Evolutionary conservation across 1,140 invertebrate species (phyloP), one percentile per base, ranked within the genome.

Genomic region (Hesperophylax magnus): DNA sequence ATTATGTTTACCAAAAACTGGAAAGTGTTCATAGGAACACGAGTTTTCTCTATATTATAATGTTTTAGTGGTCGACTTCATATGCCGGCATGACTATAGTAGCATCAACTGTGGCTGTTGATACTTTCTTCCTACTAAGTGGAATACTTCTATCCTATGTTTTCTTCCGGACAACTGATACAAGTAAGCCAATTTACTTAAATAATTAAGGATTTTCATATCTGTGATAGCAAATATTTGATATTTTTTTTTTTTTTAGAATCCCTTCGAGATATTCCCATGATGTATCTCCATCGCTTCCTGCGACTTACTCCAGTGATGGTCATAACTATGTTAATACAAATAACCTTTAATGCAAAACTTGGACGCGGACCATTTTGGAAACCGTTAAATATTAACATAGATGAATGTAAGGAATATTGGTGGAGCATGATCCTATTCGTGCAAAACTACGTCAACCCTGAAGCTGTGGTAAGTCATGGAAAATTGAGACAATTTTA

Each of bases 301-400:
- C n/a, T 61, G 11, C 72, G 72, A 2, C 72, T 94, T 81, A 93
- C 93, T 0, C 93, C 93, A 0, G 86, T 92, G 3, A 88, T 93
- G 54, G 92, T 91, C 22, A 86, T 91, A 0, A 86, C 91, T 0
- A 85, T 93, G 3, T 86, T 93, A 17, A 86, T 93, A 2, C 90
- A 91, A 80, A 89, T 91, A n/a, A 90, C 91, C 1, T 82, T 92
- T 3, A 87, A 91, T 27, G 88, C 89, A 65, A 92, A 92, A 79
- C 81, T 93, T 11, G 89, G 91, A 2, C 89, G 89, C 27, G 93
- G 93, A 4, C 93, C 93, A 5, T 86, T 89, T 65, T 93, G 92
- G 92, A 15, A 72, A 6, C 85, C 84, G 17, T 83, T 90, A 34
- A 87, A 87, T 27, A 87, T 86, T 8, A 76, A 80, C 52, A 78